Base-by-base conservation (phyloP, 2,888 invertebrate genomes). In the Sinopyrophorus schimmeli region DNA sequence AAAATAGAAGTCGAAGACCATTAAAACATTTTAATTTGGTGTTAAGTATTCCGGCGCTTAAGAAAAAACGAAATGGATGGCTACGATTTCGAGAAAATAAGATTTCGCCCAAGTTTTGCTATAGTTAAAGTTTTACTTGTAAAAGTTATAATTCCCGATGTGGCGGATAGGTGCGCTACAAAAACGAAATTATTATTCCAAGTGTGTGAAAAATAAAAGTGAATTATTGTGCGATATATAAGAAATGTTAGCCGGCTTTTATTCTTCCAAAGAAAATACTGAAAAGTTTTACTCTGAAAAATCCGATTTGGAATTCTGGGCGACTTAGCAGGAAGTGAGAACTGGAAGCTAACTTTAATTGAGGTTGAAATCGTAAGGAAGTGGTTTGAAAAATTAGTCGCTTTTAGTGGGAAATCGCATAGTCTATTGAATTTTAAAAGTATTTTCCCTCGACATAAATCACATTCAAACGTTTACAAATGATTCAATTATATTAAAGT, bases 291-390 rank as follows among this genome's bases (percentile, higher is more conserved):
- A 30, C 30, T 34, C 40, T 34, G 32, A 47, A 41, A 48, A 42
- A 48, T 42, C 35, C 42, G 38, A 42, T 48, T 38, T 15, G 17
- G 42, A 48, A 42, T 48, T 47, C 47, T 35, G 23, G 47, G 40
- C 40, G 47, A 47, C 32, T 34, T 26, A n/a, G 34, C 14, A 47
- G 31, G 42, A 48, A 42, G 37, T 38, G 37, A 35, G 23, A 41
- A 42, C 18, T 14, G 42, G 14, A 28, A 17, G 30, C 3, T 38
- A 48, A 42, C 37, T 41, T 48, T 48, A 48, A 48, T 48, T 48
- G 48, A 42, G 42, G 16, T 42, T 39, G 42, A 30, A 48, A 48
- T 23, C 30, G 35, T 35, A 23, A 20, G 20, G 27, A 40, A 40
- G 26, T 21, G 32, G 28, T 34, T 15, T 40, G 40, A 35, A 40